Percentiles rank a stretch among this genome's conserved stretches.
These are phyloP conservation scores for Metaphire vulgaris DNA, from an alignment of 1,140 invertebrate species.

Conservation along the genomic window DNA sequence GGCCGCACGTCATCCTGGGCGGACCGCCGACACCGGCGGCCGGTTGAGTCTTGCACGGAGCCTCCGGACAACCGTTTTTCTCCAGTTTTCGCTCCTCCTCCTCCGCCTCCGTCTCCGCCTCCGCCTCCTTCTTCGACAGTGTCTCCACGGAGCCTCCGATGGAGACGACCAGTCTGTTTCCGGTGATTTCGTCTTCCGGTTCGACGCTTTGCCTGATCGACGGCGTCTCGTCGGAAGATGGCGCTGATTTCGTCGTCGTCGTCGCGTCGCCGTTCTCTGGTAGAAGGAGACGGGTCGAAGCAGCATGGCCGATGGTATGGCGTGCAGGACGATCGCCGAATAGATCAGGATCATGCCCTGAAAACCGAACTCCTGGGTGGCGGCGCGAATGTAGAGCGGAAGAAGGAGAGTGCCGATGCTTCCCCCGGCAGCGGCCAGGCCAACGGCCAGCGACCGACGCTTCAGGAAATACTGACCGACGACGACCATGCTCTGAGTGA, in stretches of 20 bases:
- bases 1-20: neutral
- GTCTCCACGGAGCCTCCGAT: neutral
- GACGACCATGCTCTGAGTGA: conserved; percentile 81
- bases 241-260: too few relatives aligned
- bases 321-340: conserved; percentile 14
- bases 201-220: too few relatives aligned
- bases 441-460: conserved; percentile 74
- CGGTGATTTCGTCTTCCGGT: neutral
- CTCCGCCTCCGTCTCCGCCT: neutral
- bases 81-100: neutral
- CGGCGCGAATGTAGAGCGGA: conserved; percentile 46
- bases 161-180: neutral
- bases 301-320: neutral
- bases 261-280: too few relatives aligned
- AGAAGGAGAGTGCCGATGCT: conserved; percentile 75
- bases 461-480: conserved; percentile 79
- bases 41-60: neutral
- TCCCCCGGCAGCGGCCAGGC: conserved; percentile 79
- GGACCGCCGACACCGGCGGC: too few relatives aligned
- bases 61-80: neutral
- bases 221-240: too few relatives aligned
- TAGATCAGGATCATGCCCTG: conserved; percentile 21
- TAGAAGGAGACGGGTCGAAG: conserved; percentile 19
- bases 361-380: neutral
- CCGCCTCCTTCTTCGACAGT: neutral